Evolutionary conservation across 1,140 invertebrate species (phyloP).

Genomic region (Muscidifurax raptorellus): DNA sequence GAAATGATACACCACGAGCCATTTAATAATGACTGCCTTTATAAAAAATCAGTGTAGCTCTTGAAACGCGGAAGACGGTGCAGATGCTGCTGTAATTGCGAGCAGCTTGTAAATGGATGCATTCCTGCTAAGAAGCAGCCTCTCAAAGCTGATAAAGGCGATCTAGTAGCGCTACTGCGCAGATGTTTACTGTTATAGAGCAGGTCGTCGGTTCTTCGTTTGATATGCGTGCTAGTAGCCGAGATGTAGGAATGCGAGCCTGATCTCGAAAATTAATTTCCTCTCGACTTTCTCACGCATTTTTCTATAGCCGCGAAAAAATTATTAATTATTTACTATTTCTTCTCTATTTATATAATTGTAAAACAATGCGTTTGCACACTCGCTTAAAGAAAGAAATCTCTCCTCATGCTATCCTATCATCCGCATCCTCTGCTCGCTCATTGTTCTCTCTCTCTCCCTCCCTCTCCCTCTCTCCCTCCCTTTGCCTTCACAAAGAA

Average conservation of each 20-base stretch:
- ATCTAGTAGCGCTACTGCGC: no score
- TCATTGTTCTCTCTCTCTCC: conserved; percentile 39
- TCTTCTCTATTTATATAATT: no score
- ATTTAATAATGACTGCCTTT: background rate
- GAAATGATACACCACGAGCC: no score
- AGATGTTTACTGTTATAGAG: background rate
- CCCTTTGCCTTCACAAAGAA: background rate
- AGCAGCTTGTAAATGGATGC: background rate
- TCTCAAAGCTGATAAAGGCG: background rate
- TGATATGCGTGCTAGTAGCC: no score
- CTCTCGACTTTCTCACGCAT: no score
- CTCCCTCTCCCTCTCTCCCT: conserved; percentile 16
- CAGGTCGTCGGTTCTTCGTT: no score
- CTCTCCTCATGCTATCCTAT: no score
- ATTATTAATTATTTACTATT: no score
- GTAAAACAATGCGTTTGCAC: background rate
- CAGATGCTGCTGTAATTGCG: background rate
- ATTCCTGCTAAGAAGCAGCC: background rate
- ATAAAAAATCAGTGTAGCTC: background rate
- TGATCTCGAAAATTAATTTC: background rate
- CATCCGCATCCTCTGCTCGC: background rate
- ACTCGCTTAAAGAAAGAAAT: no score
- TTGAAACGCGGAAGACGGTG: background rate
- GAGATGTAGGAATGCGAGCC: background rate
- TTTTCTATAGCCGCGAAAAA: no score